These are phyloP conservation scores for Neoascia interrupta DNA, from an alignment of 2,888 invertebrate species.

Conservation along the genomic window DNA sequence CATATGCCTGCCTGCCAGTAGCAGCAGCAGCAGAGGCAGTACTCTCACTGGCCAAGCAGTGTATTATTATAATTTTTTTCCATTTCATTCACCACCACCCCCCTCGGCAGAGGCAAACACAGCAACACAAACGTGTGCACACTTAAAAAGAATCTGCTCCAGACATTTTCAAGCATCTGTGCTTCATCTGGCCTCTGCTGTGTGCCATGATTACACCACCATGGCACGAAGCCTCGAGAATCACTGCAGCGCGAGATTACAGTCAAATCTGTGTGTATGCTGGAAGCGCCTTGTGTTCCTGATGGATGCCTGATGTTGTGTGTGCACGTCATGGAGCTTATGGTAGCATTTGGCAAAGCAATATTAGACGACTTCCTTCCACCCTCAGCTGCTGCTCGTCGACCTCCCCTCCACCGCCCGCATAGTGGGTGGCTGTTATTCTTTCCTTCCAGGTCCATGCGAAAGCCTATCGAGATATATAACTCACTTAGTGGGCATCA, in stretches of 20 bases:
- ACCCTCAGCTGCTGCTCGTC: background rate
- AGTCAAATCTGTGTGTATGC: conserved; percentile 57
- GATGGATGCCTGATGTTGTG: conserved; percentile 68
- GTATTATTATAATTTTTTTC: conserved; percentile 68
- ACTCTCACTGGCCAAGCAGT: conserved; percentile 54
- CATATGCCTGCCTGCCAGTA: conserved; percentile 64
- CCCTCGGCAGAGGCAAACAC: conserved; percentile 10
- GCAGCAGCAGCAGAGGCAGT: conserved; percentile 3
- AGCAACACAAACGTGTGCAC: conserved; percentile 67
- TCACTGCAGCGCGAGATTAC: conserved; percentile 69
- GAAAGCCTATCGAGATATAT: conserved; percentile 62
- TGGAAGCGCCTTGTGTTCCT: conserved; percentile 59
- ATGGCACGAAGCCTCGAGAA: conserved; percentile 55
- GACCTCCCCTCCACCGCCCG: background rate
- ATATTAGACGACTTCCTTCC: conserved; percentile 59
- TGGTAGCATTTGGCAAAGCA: conserved; percentile 64
- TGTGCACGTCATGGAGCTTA: conserved; percentile 49
- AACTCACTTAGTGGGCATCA: conserved; percentile 56
- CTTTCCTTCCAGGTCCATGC: conserved; percentile 28
- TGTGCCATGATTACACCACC: background rate
- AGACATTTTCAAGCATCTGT: conserved; percentile 75
- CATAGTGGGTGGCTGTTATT: conserved; percentile 43
- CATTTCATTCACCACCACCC: conserved; percentile 9
- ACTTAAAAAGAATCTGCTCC: conserved; percentile 69
- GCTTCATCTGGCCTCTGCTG: conserved; percentile 76